Evolutionary conservation across 2,113 vertebrate genomes (phyloP).

Genomic region (Periophthalmus modestus): DNA sequence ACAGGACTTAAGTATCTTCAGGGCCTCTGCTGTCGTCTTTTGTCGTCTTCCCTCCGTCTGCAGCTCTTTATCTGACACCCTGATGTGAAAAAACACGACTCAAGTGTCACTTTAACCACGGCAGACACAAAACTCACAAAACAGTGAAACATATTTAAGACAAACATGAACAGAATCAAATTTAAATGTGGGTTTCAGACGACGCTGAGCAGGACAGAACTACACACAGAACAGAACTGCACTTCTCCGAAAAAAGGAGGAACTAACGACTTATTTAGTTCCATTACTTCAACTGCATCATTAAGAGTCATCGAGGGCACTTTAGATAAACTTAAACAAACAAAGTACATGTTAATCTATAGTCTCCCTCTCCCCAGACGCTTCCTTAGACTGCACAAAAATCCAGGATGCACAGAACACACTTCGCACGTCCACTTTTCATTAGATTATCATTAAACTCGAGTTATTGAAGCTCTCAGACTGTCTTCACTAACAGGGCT

Average conservation of each 20-base stretch:
- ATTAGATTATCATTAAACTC: no score
- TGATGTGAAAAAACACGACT: slow-evolving; percentile 10
- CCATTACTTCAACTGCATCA: neutral
- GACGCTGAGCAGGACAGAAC: neutral
- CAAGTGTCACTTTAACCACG: slow-evolving; percentile 38
- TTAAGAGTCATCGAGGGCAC: neutral
- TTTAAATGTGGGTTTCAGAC: neutral
- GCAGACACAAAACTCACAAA: neutral
- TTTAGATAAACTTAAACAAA: neutral
- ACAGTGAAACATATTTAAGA: neutral
- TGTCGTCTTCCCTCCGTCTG: no score
- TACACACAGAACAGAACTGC: neutral
- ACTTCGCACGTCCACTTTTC: no score
- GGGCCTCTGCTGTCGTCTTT: no score
- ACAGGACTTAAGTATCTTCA: no score
- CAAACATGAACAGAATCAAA: neutral
- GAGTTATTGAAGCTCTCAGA: no score
- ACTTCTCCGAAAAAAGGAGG: neutral
- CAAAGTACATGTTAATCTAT: neutral
- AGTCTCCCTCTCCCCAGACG: no score
- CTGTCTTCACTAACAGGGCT: no score
- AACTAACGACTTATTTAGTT: neutral
- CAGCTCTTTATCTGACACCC: no score
- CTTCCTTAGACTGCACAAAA: no score
- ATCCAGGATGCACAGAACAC: no score